Base-by-base conservation (phyloP, 2,888 invertebrate species). In the Toxonevra muliebris region DNA sequence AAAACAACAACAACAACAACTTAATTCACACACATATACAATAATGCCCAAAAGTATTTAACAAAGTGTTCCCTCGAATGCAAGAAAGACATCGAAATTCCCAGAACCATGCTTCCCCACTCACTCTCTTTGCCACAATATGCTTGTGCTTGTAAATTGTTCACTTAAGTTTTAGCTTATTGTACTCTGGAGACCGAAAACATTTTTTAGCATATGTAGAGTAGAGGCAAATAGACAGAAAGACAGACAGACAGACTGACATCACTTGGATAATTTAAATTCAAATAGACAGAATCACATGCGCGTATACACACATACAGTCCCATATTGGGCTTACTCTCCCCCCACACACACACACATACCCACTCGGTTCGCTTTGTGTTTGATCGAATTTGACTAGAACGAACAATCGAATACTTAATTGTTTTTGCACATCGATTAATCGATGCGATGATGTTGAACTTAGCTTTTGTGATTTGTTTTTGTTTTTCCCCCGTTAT, bases 41-140 rank as follows among this genome's bases (percentile, higher is more conserved):
- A 61, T 53, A 63, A 72, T 70, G 70, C 72, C 72, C 72, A 58
- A 70, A 69, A 66, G 72, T 70, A 72, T 72, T 72, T 70, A 72
- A 54, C 65, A 66, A 66, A 70, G 19, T 15, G 30, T 30, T 30
- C 30, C 30, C 30, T 30, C 30, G 61, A 61, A 68, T 45, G 66
- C 42, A 55, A 69, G 66, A 66, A 68, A 68, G 55, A 54, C 30
- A 65, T 40, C 43, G 15, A 61, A 65, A 30, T 30, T 30, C 30
- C 30, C 30, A 4, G 30, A 2, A 7, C 30, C 30, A 2, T 30
- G 30, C 30, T 7, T 7, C 30, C 30, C 7, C 3, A 7, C 30
- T 30, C 7, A 30, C 30, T 30, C 30, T 30, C 30, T 30, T 7
- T 30, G 3, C 30, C 30, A 30, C 30, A 30, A 30, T 7, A 30